Evolutionary conservation across 2,113 vertebrate genomes (phyloP), one percentile per base, ranked within the genome.

Genomic region (Casuarius casuarius): DNA sequence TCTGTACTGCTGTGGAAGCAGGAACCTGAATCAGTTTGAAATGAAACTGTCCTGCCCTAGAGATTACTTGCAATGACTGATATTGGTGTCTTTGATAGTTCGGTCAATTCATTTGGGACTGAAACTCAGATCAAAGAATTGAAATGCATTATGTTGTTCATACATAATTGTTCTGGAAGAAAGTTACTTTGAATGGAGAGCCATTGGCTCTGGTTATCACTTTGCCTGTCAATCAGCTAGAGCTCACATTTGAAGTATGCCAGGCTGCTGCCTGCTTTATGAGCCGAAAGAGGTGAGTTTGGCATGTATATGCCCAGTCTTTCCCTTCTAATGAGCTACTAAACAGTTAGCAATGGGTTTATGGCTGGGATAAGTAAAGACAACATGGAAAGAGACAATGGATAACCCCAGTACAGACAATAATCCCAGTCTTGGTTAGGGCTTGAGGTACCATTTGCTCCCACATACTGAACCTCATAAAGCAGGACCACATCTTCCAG

Each of bases 401-500:
- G 29, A 68, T 31, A 80, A 40, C 23, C 52, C 58, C 23, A 49
- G 8, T 31, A 23, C 40, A 15, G 23, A 73, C 25, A 81, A 26
- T 70, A 81, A 51, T 23, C 44, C 12, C 31, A 18, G 59, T 40
- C 40, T 54, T 54, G 42, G 28, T 54, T 52, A 89, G 62, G 28
- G 63, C 5, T 74, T 68, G 46, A 54, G 17, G 11, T 26, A 56
- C 29, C 52, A 31, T 67, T 38, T 67, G 25, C 29, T 81, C 21
- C 46, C 28, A 46, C 12, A 97, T 94, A 97, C 95, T 68, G 93
- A 97, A 99, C 99, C 98, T 99, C 99, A 92, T 98, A 99, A 38
- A 99, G 98, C 94, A 99, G 98, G 56, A 99, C 97, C 73, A 98
- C 98, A 3, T 99, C 99, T 65, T 99, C 98, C 95, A 98, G 83